These are phyloP conservation scores for Cranoglanis bouderius DNA, from an alignment of 2,113 vertebrate genomes.

Conservation along the genomic window DNA sequence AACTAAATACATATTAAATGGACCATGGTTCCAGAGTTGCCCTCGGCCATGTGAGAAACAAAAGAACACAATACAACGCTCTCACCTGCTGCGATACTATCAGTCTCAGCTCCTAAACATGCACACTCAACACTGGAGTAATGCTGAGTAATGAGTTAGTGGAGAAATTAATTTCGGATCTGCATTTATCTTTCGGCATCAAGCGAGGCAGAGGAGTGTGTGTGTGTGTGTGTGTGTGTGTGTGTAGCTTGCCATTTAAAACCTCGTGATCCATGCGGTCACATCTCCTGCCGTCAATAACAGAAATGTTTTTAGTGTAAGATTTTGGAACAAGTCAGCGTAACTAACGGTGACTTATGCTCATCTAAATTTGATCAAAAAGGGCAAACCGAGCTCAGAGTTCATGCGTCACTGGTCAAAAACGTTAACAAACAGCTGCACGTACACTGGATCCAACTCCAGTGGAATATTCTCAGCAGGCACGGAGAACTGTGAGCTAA, in stretches of 20 bases:
- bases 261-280: background rate
- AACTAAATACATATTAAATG: background rate
- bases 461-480: background rate
- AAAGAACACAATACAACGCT: background rate
- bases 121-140: background rate
- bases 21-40: background rate
- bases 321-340: background rate
- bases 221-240: background rate
- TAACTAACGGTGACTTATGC: background rate
- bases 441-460: too few relatives aligned
- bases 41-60: background rate
- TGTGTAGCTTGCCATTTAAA: background rate
- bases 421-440: constrained; percentile 14
- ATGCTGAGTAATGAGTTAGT: background rate
- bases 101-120: background rate
- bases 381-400: background rate
- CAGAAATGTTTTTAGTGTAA: background rate
- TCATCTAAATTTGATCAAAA: constrained; percentile 19
- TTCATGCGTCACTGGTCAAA: background rate
- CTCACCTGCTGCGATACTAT: background rate
- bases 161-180: background rate
- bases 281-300: background rate
- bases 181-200: background rate
- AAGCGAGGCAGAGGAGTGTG: background rate
- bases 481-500: background rate